phyloP scores from a whole-genome alignment of 2,797 vertebrate genomes.

The Lacerta viridis region DNA sequence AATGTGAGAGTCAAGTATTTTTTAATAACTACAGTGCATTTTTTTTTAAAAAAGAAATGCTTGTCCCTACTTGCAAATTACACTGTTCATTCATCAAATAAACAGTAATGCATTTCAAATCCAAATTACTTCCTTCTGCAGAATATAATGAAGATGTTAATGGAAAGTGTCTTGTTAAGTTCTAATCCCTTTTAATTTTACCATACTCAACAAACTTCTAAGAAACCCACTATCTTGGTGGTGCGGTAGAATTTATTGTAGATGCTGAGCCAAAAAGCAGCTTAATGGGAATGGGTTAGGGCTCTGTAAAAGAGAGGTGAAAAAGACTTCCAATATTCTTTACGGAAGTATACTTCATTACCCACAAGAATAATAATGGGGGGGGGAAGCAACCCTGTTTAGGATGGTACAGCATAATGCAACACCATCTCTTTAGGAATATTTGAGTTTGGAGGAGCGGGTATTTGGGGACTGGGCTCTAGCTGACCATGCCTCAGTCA shows the following conservation, averaged over 20 bases:
- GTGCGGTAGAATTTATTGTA: constrained; percentile 53
- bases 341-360: constrained; percentile 45
- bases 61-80: constrained; percentile 42
- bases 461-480: not conserved
- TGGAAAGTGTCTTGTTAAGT: constrained; percentile 59
- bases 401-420: not conserved
- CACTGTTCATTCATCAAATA: constrained; percentile 56
- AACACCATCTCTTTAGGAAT: not conserved
- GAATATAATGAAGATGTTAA: constrained; percentile 65
- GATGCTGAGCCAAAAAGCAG: constrained; percentile 56
- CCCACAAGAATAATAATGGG: constrained; percentile 47
- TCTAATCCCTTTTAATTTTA: constrained; percentile 64
- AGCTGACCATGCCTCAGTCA: not conserved
- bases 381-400: constrained; percentile 37
- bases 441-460: not conserved
- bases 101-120: constrained; percentile 54
- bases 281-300: constrained; percentile 52
- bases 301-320: constrained; percentile 54
- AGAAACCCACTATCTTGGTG: constrained; percentile 47
- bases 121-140: constrained; percentile 62
- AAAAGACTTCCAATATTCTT: constrained; percentile 47
- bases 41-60: not conserved
- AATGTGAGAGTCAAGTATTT: not conserved
- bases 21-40: constrained; percentile 18
- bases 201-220: constrained; percentile 45